Evolutionary conservation across 2,888 invertebrate genomes (phyloP).

Genomic region (Cerceris rybyensis): DNA sequence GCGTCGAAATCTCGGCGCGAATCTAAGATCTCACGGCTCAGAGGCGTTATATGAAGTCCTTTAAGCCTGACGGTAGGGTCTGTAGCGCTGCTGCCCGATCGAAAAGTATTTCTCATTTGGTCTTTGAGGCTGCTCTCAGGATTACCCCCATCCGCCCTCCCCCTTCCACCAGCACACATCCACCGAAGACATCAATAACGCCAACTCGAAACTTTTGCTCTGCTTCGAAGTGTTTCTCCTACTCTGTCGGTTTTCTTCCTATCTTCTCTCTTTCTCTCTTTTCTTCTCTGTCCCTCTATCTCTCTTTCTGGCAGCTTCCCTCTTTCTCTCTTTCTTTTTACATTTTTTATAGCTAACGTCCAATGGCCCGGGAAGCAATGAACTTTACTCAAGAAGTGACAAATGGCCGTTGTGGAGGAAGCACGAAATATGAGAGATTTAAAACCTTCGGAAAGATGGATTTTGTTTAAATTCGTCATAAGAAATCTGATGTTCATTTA

Average conservation of each 20-base stretch:
- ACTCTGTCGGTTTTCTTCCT: slow-evolving; percentile 12
- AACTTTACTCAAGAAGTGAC: slow-evolving; percentile 56
- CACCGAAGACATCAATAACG: slow-evolving; percentile 66
- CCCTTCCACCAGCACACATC: slow-evolving; percentile 52
- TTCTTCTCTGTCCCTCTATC: slow-evolving; percentile 14
- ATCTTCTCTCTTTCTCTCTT: not conserved
- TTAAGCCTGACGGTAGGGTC: slow-evolving; percentile 56
- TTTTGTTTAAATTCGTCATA: not conserved
- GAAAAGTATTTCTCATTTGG: slow-evolving; percentile 81
- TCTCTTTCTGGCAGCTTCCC: slow-evolving; percentile 3
- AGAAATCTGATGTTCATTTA: no score
- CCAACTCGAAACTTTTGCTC: slow-evolving; percentile 65
- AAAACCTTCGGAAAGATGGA: not conserved
- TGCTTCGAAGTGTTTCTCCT: slow-evolving; percentile 61
- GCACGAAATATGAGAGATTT: slow-evolving; percentile 38
- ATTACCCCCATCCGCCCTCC: slow-evolving; percentile 63
- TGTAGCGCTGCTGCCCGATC: slow-evolving; percentile 65
- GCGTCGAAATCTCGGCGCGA: slow-evolving; percentile 68
- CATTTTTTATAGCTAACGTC: slow-evolving; percentile 60
- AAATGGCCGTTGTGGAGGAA: slow-evolving; percentile 47
- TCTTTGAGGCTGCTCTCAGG: slow-evolving; percentile 75
- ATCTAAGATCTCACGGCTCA: slow-evolving; percentile 61
- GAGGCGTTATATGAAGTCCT: slow-evolving; percentile 73
- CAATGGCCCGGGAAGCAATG: slow-evolving; percentile 64
- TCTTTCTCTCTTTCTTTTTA: slow-evolving; percentile 32